These are phyloP conservation scores for Sander lucioperca DNA, from an alignment of 2,113 vertebrate species.

Conservation along the genomic window DNA sequence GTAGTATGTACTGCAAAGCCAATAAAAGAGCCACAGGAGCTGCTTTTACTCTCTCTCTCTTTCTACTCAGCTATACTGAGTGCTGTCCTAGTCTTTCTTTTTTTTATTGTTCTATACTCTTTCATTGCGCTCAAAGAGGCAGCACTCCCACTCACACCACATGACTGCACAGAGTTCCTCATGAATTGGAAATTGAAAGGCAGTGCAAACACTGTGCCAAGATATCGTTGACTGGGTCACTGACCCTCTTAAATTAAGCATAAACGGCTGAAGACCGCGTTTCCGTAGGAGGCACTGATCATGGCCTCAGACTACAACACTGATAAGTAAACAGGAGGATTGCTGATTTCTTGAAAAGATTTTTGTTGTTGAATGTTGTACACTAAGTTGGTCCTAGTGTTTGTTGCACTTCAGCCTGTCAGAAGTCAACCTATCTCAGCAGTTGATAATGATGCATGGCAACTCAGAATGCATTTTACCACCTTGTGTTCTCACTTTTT, in stretches of 20 bases:
- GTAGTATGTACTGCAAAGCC: neutral
- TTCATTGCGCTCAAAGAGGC: constrained; percentile 23
- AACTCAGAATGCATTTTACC: neutral
- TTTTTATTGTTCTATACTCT: neutral
- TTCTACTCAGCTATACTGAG: too few species aligned
- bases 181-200: constrained; percentile 41
- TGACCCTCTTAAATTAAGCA: constrained; percentile 43
- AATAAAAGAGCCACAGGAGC: neutral
- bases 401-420: neutral
- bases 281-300: constrained; percentile 19
- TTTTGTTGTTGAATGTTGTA: neutral
- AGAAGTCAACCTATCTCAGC: neutral
- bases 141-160: constrained; percentile 38
- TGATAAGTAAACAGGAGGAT: constrained; percentile 16
- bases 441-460: neutral
- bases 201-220: constrained; percentile 22
- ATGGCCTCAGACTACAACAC: constrained; percentile 1
- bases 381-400: neutral
- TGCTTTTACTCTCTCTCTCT: neutral
- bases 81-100: too few species aligned
- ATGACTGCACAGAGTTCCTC: constrained; percentile 28
- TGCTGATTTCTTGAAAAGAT: constrained; percentile 4
- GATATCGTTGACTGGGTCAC: constrained; percentile 28
- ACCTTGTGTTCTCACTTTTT: neutral
- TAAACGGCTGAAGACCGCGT: neutral